A percentile compares a stretch with the other conserved stretches of the same genome.
Evolutionary conservation across 2,113 vertebrate genomes (phyloP).

Genomic region (Tonatia bakeri): DNA sequence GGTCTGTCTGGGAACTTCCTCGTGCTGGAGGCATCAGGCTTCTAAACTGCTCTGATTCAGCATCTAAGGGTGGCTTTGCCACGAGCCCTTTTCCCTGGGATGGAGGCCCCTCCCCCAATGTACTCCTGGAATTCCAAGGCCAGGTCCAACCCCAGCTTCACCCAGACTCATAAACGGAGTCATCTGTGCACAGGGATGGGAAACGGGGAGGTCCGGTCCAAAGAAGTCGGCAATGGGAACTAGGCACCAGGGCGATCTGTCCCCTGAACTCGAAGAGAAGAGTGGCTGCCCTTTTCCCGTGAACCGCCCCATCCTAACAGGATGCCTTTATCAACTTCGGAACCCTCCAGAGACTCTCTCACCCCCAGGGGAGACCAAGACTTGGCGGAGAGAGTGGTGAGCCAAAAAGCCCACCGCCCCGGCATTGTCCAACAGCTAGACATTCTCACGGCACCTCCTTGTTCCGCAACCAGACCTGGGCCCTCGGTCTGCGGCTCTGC

Average conservation of each 20-base stretch:
- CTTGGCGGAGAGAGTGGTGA: not conserved
- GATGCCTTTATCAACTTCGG: not conserved
- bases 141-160: rapidly evolving
- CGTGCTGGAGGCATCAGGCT: rapidly evolving
- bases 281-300: rapidly evolving
- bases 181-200: rapidly evolving
- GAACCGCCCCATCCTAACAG: rapidly evolving
- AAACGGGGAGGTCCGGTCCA: rapidly evolving
- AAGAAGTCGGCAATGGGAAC: not conserved
- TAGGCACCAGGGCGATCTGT: not conserved
- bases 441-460: rapidly evolving
- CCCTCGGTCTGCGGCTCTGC: rapidly evolving
- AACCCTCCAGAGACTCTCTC: not conserved
- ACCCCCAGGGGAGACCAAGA: not conserved
- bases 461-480: not conserved
- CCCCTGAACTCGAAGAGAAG: not conserved
- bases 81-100: not conserved
- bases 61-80: not conserved
- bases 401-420: not conserved
- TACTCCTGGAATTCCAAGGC: no score
- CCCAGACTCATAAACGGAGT: rapidly evolving
- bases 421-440: rapidly evolving
- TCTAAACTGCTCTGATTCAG: not conserved
- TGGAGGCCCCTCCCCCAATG: rapidly evolving
- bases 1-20: not conserved